Base-by-base conservation (phyloP, 2,797 vertebrate genomes). In the Echeneis naucrates region DNA sequence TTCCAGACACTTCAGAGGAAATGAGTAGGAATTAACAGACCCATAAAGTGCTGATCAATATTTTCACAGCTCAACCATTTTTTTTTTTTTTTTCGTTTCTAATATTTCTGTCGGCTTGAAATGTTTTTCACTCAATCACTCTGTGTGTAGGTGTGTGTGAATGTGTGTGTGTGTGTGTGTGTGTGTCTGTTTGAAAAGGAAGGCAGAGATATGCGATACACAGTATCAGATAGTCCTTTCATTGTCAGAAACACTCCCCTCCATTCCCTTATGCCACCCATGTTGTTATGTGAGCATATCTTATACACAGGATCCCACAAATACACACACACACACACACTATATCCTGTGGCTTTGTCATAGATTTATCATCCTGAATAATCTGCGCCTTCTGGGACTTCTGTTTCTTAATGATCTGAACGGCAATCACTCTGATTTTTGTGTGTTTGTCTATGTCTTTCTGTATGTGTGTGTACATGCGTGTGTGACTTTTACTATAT, bases 371-470 rank as follows among this genome's bases (percentile, higher is more conserved):
- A 55, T 57, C 57, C 47, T 47, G 53, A 68, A 55, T 67, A 12
- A 72, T 68, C 59, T 52, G 1, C 44, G 66, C 69, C 67, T 23
- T 75, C 10, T 56, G 77, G 72, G 60, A 50, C 30, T 32, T 42
- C 33, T 63, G 63, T 45, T 57, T 61, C 58, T 69, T 87, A 78
- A 83, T 69, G 74, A 82, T 57, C 51, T 13, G 17, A 76, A 57
- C 33, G 47, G 53, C 83, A 78, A 84, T 84, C 87, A 80, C 77
- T 77, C 50, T 51, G 2, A 26, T 55, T 8, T 65, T 48, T 56
- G 17, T 64, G 42, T 57, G 54, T n/a, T n/a, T n/a, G n/a, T n/a
- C n/a, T n/a, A n/a, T n/a, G n/a, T n/a, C n/a, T n/a, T n/a, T n/a
- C n/a, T 62, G 42, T 57, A 51, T 24, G 47, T 59, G 37, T 56